These are phyloP conservation scores for Byasa hedistus DNA, from an alignment of 2,888 invertebrate species.

Conservation along the genomic window DNA sequence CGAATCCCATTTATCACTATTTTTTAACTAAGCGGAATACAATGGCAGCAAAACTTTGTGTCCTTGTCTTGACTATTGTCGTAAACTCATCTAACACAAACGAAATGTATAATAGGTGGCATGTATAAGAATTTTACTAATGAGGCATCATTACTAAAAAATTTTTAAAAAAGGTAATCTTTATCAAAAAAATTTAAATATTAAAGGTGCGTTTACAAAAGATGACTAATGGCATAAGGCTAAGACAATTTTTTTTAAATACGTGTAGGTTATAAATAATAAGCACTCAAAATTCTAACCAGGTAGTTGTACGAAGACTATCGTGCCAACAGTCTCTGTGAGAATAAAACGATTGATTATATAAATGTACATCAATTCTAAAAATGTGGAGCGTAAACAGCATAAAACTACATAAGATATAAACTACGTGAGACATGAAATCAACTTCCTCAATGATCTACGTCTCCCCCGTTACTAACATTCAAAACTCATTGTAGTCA, in stretches of 20 bases:
- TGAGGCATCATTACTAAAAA: background rate
- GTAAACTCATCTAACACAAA: background rate
- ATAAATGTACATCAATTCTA: constrained; percentile 19
- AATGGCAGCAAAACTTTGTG: background rate
- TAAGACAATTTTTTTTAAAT: background rate
- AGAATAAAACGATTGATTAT: constrained; percentile 13
- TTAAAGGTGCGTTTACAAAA: background rate
- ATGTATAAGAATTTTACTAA: background rate
- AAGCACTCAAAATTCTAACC: background rate
- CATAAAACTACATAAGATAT: no score
- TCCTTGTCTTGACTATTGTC: background rate
- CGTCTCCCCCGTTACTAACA: constrained; percentile 6
- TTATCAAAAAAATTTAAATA: no score
- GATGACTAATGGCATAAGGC: background rate
- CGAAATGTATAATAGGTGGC: background rate
- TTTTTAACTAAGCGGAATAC: no score
- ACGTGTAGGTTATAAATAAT: background rate
- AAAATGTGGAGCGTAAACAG: constrained; percentile 23
- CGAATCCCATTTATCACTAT: no score
- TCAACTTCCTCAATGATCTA: constrained; percentile 24
- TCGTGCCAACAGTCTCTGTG: constrained; percentile 8
- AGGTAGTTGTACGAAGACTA: background rate
- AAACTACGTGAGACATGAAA: constrained; percentile 13
- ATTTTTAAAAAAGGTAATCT: no score
- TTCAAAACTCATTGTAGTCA: constrained; percentile 22